Evolutionary conservation across 2,113 vertebrate genomes (phyloP).

Genomic region (Lanius ludovicianus): DNA sequence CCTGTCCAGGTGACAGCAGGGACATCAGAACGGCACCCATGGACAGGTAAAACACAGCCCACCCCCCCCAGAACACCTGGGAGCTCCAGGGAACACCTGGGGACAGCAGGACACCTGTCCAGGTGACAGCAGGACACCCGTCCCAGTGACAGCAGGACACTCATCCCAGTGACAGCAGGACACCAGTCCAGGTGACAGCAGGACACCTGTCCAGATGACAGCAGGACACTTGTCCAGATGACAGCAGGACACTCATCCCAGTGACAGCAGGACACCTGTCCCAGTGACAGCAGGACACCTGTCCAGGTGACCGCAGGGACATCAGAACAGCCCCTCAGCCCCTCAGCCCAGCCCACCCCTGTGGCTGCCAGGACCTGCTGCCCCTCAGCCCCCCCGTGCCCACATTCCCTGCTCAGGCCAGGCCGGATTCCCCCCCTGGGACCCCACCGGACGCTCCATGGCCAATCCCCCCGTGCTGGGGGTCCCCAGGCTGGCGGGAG

Average conservation of each 20-base stretch:
- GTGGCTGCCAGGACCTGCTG: too few relatives aligned
- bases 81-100: too few relatives aligned
- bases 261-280: not conserved
- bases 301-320: not conserved
- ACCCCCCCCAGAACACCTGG: not conserved
- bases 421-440: not conserved
- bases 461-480: not conserved
- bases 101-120: too few relatives aligned
- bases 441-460: accelerated
- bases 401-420: not conserved
- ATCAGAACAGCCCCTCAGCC: not conserved
- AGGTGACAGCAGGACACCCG: too few relatives aligned
- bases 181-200: too few relatives aligned
- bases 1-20: conserved; percentile 75
- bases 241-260: too few relatives aligned
- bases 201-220: too few relatives aligned
- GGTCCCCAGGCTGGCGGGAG: not conserved
- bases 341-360: too few relatives aligned
- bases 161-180: too few relatives aligned
- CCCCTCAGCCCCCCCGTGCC: not conserved
- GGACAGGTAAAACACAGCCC: not conserved
- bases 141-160: too few relatives aligned
- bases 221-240: too few relatives aligned
- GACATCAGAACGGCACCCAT: not conserved
- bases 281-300: not conserved